Evolutionary conservation across 2,888 invertebrate genomes (phyloP), one percentile per base, ranked within the genome.

Genomic region (Phorcus lineatus): DNA sequence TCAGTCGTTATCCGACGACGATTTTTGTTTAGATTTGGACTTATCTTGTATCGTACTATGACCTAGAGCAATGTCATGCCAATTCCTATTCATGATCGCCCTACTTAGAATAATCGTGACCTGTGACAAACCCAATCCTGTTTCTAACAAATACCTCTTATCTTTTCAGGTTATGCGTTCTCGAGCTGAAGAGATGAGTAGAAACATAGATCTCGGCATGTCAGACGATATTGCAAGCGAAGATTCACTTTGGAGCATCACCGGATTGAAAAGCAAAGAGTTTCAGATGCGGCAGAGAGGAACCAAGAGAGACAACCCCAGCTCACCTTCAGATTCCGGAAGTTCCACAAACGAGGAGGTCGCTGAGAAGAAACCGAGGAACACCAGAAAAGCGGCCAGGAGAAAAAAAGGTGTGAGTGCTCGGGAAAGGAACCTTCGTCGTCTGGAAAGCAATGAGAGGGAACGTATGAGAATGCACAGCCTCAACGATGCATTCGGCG

Each of bases 381-480:
- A 85, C 79, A 82, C 87, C 11, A 87, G 88, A 78, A 87, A 88
- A 74, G 84, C 89, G 0, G 62, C 89, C 11, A 93, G 95, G 87
- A 95, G 96, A 86, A 95, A 96, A 91, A 95, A 96, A 86, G 96
- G 96, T 4, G 94, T 96, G 81, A 96, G 96, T 81, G 97, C 97
- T 1, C 95, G 97, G 80, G 97, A 97, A 91, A 94, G 97, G 84
- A 97, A 97, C 93, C 94, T 97, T 82, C 95, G 97, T 76, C 95
- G 97, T 80, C 94, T 97, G 77, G 97, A 97, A 94, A 97, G 97
- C 93, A 97, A 97, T 93, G 97, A 97, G 93, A 94, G 97, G 78
- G 97, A 97, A 93, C 94, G 97, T 81, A 96, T 97, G 96, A 94
- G 97, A 88, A 97, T 97, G 97, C 97, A 97, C 93, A 96, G 96